Conservation (phyloP, 1,140 invertebrate genomes). For the Linepithema humile region DNA sequence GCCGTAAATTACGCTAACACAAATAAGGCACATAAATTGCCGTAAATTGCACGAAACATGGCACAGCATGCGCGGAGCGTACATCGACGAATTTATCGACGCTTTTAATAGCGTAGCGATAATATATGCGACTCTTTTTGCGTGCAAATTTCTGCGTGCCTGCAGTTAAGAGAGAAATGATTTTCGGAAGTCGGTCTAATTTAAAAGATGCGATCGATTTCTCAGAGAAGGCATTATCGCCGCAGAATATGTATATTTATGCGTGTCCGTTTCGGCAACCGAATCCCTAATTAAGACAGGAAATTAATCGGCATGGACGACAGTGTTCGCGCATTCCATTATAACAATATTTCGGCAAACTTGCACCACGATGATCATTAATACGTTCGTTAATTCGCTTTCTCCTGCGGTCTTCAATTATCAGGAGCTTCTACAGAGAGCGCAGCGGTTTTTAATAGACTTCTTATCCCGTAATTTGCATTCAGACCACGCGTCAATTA, state of each 20-base stretch:
- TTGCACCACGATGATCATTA: not conserved
- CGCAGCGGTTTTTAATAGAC: not conserved
- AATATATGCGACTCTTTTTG: not conserved
- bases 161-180: not conserved
- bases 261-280: not conserved
- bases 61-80: not conserved
- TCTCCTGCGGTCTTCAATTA: conserved; percentile 20
- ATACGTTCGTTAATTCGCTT: conserved; percentile 5
- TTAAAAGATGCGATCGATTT: conserved; percentile 13
- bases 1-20: not conserved
- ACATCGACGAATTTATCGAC: not conserved
- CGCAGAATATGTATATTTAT: not conserved
- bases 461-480: conserved; percentile 34
- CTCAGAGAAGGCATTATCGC: not conserved
- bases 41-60: not conserved
- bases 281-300: conserved; percentile 31
- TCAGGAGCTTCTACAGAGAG: not conserved
- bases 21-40: not conserved
- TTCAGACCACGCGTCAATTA: conserved; percentile 41
- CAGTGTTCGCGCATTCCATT: not conserved
- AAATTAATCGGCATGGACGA: conserved; percentile 12
- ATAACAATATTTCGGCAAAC: not conserved
- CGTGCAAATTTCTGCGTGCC: not conserved
- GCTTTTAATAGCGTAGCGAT: too few relatives aligned
- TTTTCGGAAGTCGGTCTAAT: not conserved